Evolutionary conservation across 1,140 invertebrate genomes (phyloP), one percentile per base, ranked within the genome.

Genomic region (Brachionus calyciflorus): DNA sequence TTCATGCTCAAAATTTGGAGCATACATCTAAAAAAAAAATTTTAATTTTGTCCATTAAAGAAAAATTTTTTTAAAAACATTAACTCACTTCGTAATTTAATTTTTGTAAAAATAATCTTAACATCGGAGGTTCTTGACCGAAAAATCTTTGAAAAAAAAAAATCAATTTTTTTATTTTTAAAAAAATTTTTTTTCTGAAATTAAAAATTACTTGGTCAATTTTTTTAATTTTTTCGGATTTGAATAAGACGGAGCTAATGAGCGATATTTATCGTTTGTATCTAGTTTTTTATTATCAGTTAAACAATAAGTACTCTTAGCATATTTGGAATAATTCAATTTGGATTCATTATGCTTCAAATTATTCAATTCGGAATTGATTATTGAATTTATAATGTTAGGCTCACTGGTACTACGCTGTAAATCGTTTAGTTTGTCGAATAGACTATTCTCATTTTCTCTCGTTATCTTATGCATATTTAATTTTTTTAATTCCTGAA

Each of bases 51-150:
- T 65, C 70, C 19, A 24, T 26, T 53, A 51, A 53, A 10, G 40
- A n/a, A 1, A n/a, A 2, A 6, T 12, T n/a, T n/a, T 49, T 49
- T 49, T 49, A 17, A 5, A 37, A 37, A 37, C 10, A 1, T 21
- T 1, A 12, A 44, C 79, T 86, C 86, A 94, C 93, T 89, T 94
- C 93, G 87, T 94, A 96, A 79, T 93, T 93, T 77, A 96, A 88
- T 87, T 93, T 93, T 84, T 92, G 91, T 48, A 96, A 87, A 85
- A 94, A 95, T 24, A 94, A 87, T 83, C 92, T 88, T 82, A 96
- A 89, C 44, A 94, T 87, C 10, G 92, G 93, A 30, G 93, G 93
- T 82, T 96, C 93, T 83, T 93, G 91, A 10, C 93, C 93, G 86
- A 95, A 96, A 88, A 95, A 94, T 85, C 93, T 93, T 40, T 89